A percentile compares a stretch with the other conserved stretches of the same genome.
Evolutionary conservation across 2,113 vertebrate species (phyloP).

Genomic region (Noctilio leporinus): DNA sequence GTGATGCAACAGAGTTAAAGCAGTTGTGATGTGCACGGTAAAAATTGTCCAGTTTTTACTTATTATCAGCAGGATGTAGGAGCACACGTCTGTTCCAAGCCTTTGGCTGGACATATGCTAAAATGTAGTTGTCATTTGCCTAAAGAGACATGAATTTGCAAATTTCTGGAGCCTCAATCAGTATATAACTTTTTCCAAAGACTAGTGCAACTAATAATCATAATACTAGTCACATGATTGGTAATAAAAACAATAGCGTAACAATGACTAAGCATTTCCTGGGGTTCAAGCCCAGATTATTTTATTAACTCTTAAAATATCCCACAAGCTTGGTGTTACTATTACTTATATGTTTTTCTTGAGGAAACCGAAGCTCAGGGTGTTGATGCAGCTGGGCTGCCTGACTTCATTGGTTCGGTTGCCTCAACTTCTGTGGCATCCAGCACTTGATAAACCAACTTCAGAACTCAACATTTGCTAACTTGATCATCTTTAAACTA

Average conservation of each 20-base stretch:
- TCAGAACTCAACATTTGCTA: background rate
- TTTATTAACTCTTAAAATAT: background rate
- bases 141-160: background rate
- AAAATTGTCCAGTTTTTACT: background rate
- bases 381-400: fast-evolving
- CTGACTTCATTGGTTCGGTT: background rate
- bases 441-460: background rate
- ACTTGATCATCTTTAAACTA: background rate
- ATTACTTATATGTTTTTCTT: background rate
- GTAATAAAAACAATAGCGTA: background rate
- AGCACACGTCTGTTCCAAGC: background rate
- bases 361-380: background rate
- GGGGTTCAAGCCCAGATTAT: background rate
- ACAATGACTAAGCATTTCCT: background rate
- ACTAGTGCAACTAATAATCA: background rate
- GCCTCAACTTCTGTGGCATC: background rate
- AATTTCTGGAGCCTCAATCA: background rate
- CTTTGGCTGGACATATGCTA: background rate
- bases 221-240: background rate
- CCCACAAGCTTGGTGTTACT: background rate
- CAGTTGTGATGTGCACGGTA: background rate
- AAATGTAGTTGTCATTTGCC: background rate
- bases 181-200: background rate
- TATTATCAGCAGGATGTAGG: background rate
- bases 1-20: background rate